Evolutionary conservation across 2,797 vertebrate species (phyloP), one percentile per base, ranked within the genome.

Genomic region (Artibeus jamaicensis): DNA sequence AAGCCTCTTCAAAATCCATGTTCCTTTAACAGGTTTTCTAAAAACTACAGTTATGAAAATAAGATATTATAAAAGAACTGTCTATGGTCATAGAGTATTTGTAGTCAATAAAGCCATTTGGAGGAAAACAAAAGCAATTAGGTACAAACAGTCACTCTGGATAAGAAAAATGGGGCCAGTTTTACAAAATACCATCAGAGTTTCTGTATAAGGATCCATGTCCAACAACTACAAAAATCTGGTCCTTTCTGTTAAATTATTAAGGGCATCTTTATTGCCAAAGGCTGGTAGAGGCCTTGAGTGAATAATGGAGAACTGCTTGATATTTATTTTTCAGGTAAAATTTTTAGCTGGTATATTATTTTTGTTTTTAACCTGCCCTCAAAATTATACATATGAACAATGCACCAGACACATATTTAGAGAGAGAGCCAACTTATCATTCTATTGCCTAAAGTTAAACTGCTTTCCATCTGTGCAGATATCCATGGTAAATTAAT

Each of bases 121-220:
- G 42, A 93, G 48, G 44, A 74, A 90, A 92, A 65, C 12, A 83
- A 96, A 89, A 87, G 24, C 46, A 90, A 73, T 62, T 48, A 74
- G n/a, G 42, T 92, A 62, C 18, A 89, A 89, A 92, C 14, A 85
- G 37, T 87, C 82, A 71, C 57, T 94, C 59, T n/a, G 18, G 74
- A 81, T 32, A 70, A 84, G 74, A 76, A 87, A 96, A 42, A 77
- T 11, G 3, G 39, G 89, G 37, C 11, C 39, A 88, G 29, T 81
- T 68, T 93, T 91, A 91, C 71, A 91, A 96, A 96, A 89, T 46
- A 62, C n/a, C 77, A 65, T 70, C 24, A 67, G 14, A 57, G 8
- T 84, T 91, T 76, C 39, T 53, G 26, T n/a, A 78, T 77, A 93
- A 88, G 79, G 57, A 91, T 74, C 53, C 78, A 88, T 37, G n/a